A percentile compares a stretch with the other conserved stretches of the same genome.
Evolutionary conservation across 2,888 invertebrate species (phyloP).

Genomic region (Liodrosophila aerea): DNA sequence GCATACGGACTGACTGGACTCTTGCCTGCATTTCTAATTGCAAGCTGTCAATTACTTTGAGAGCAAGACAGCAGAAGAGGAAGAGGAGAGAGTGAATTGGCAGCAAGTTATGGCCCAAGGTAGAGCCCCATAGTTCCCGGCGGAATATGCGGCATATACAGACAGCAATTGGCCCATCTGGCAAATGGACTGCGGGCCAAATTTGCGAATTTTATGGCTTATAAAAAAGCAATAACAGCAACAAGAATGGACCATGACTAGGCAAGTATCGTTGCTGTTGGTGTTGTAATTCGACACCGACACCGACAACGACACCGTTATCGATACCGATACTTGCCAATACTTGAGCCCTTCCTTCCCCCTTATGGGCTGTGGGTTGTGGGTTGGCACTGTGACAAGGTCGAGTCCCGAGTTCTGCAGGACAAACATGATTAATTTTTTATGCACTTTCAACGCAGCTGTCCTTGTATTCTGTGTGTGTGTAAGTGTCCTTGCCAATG

Average conservation of each 20-base stretch:
- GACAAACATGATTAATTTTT: slow-evolving; percentile 69
- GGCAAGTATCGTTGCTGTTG: slow-evolving; percentile 9
- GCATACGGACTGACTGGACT: slow-evolving; percentile 44
- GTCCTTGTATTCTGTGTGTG: background rate
- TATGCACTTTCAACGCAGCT: slow-evolving; percentile 39
- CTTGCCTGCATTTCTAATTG: slow-evolving; percentile 71
- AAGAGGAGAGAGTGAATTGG: background rate
- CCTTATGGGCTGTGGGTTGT: background rate
- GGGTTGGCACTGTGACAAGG: slow-evolving; percentile 9
- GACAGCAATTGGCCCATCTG: slow-evolving; percentile 66
- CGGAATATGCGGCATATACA: slow-evolving; percentile 32
- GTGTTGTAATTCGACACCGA: slow-evolving; percentile 22
- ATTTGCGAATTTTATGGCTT: slow-evolving; percentile 73
- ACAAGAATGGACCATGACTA: background rate
- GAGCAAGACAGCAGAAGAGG: background rate
- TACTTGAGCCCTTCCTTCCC: slow-evolving; percentile 13
- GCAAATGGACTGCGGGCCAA: slow-evolving; percentile 64
- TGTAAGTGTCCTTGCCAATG: background rate
- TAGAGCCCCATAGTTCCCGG: slow-evolving; percentile 45
- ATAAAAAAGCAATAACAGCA: slow-evolving; percentile 74
- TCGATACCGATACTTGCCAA: slow-evolving; percentile 3
- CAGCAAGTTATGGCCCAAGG: slow-evolving; percentile 46
- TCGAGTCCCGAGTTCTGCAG: slow-evolving; percentile 29
- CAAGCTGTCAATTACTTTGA: slow-evolving; percentile 69
- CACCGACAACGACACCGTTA: slow-evolving; percentile 11